A percentile compares a stretch with the other conserved stretches of the same genome.
Evolutionary conservation across 2,888 invertebrate genomes (phyloP).

Genomic region (Andrena trimmerana): DNA sequence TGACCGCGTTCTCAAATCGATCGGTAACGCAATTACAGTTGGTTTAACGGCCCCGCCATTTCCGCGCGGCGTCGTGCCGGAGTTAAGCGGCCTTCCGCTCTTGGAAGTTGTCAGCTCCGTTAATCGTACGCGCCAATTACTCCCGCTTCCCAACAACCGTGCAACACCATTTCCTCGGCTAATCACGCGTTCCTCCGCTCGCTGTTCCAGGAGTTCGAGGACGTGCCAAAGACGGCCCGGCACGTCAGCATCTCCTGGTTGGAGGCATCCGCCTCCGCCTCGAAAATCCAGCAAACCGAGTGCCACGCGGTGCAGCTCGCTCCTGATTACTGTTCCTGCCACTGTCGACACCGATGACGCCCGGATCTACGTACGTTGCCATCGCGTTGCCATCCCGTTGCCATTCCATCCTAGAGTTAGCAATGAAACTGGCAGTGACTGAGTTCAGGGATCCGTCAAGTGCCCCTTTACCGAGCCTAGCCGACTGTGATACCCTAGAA

Average conservation of each 20-base stretch:
- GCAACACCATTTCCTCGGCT: not conserved
- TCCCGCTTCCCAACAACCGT: too few relatives aligned
- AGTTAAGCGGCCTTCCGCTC: slow-evolving; percentile 25
- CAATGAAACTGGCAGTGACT: not conserved
- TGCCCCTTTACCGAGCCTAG: too few relatives aligned
- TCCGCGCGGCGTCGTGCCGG: too few relatives aligned
- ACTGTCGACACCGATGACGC: slow-evolving; percentile 70
- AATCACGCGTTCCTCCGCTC: not conserved
- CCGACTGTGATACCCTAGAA: slow-evolving; percentile 25
- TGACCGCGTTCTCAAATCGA: slow-evolving; percentile 30
- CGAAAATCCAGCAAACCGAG: slow-evolving; percentile 61
- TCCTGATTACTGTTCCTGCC: slow-evolving; percentile 77
- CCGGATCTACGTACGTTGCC: too few relatives aligned
- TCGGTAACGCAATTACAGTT: slow-evolving; percentile 55
- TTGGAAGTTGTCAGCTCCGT: slow-evolving; percentile 43
- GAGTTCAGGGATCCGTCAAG: too few relatives aligned
- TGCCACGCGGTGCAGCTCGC: slow-evolving; percentile 75
- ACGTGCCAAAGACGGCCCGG: slow-evolving; percentile 73
- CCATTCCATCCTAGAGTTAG: too few relatives aligned
- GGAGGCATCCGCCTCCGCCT: slow-evolving; percentile 64
- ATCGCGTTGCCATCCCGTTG: too few relatives aligned
- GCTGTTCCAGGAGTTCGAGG: slow-evolving; percentile 69
- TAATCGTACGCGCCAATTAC: slow-evolving; percentile 60
- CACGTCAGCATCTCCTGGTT: slow-evolving; percentile 81
- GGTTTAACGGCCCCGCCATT: slow-evolving; percentile 35